These are phyloP conservation scores for Huso huso DNA, from an alignment of 2,797 vertebrate genomes.

Conservation along the genomic window DNA sequence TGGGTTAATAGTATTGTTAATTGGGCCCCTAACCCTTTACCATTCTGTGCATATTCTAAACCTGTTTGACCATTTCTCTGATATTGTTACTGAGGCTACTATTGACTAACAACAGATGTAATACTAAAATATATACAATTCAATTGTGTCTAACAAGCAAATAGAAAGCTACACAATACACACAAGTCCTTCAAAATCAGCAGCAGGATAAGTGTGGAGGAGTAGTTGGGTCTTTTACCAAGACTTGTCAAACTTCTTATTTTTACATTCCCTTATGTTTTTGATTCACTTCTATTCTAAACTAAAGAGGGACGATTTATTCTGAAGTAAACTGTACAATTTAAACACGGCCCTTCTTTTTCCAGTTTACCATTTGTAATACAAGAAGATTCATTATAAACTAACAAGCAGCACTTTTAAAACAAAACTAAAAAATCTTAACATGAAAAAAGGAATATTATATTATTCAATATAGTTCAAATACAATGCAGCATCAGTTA, in stretches of 20 bases:
- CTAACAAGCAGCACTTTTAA: conserved; percentile 8
- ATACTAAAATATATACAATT: too few species aligned
- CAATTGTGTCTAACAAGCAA: too few species aligned
- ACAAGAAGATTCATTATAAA: background rate
- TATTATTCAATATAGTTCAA: background rate
- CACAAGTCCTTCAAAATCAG: conserved; percentile 28
- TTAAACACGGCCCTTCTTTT: too few species aligned
- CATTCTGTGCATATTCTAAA: background rate
- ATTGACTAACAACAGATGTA: too few species aligned
- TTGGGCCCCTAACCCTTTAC: background rate
- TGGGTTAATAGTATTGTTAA: conserved; percentile 18
- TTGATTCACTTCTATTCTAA: too few species aligned
- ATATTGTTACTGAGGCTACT: background rate
- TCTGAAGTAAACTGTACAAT: too few species aligned
- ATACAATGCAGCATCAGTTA: conserved; percentile 4
- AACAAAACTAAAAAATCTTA: conserved; percentile 1
- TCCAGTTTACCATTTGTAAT: too few species aligned
- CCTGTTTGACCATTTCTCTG: background rate
- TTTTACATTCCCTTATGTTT: too few species aligned
- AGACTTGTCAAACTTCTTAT: too few species aligned
- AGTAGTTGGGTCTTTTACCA: background rate
- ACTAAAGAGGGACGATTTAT: too few species aligned
- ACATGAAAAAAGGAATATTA: background rate
- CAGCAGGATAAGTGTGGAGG: conserved; percentile 36
- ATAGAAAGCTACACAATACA: too few species aligned